Percentiles rank a stretch among this genome's conserved stretches.
Evolutionary conservation across 2,797 vertebrate genomes (phyloP).

Genomic region (Sphenopsis melanotis): DNA sequence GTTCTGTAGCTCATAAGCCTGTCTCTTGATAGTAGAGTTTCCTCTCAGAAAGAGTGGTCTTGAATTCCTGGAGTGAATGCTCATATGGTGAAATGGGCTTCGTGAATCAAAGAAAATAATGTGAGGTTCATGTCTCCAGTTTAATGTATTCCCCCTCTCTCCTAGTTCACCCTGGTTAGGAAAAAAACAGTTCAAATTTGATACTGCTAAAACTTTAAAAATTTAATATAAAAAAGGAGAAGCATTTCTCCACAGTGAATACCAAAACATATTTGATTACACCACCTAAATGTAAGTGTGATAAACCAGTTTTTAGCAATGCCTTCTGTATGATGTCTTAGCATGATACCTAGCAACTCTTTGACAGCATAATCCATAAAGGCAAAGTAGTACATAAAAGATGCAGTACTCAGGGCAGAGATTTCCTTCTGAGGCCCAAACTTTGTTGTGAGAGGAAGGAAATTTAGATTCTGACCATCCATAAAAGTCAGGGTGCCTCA

Average conservation of each 20-base stretch:
- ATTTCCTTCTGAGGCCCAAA: background rate
- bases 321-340: background rate
- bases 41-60: background rate
- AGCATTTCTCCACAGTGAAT: background rate
- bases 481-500: background rate
- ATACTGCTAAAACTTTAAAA: background rate
- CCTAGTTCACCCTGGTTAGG: background rate
- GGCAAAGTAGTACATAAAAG: background rate
- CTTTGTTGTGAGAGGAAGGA: background rate
- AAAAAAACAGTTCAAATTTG: constrained; percentile 5
- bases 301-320: background rate
- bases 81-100: fast-evolving
- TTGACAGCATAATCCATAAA: background rate
- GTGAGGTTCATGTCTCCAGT: background rate
- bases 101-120: background rate
- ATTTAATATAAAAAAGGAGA: background rate
- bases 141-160: background rate
- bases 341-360: background rate
- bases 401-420: background rate
- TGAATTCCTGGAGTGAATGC: background rate
- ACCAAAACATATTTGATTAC: background rate
- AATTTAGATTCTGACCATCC: background rate
- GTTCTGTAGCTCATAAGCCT: background rate
- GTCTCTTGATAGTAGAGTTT: background rate
- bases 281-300: background rate